Base-by-base conservation (phyloP, 1,140 invertebrate genomes). In the Drosophila orosa region DNA sequence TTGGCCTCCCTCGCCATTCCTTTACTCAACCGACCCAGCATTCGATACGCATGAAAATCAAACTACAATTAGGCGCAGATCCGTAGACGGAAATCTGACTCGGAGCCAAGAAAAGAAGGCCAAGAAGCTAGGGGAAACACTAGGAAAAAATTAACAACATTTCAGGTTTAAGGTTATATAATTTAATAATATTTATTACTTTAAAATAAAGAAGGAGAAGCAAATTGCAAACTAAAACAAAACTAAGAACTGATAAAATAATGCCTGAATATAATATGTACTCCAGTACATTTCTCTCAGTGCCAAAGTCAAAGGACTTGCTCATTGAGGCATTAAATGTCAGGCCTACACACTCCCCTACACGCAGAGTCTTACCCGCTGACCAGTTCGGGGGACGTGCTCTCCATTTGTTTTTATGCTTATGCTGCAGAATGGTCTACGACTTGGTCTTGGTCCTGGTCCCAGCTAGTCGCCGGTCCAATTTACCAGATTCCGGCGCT, bases 41-140 rank as follows among this genome's bases (percentile, higher is more conserved):
- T 89, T 87, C 84, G 80, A 84, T 89, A 80, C 85, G 84, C 68
- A 80, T 80, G 74, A 76, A 89, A 87, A 87, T 87, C 84, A 87
- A 87, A 87, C 80, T 80, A 87, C 84, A 87, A 87, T 87, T 87
- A 87, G 77, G 75, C 74, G 50, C 80, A 89, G 82, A 47, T 58
- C 74, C 48, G 29, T 47, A 44, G 73, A 58, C 56, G 52, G 39
- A 35, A 61, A 47, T 57, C 48, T 71, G 35, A 71, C 6, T 27
- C 65, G 25, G 22, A 17, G 67, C 60, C 25, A 25, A 73, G 48
- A 60, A 40, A 17, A 37, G 19, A 17, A 31, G 31, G n/a, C 50
- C 13, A 35, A 77, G 22, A 39, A 24, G 15, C 17, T n/a, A 13
- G 22, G 22, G 8, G 17, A 8, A 10, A 5, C 24, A 65, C 60